phyloP scores from a whole-genome alignment of 64 coral and sea anemone genomes.

The Trachythela sp. region DNA sequence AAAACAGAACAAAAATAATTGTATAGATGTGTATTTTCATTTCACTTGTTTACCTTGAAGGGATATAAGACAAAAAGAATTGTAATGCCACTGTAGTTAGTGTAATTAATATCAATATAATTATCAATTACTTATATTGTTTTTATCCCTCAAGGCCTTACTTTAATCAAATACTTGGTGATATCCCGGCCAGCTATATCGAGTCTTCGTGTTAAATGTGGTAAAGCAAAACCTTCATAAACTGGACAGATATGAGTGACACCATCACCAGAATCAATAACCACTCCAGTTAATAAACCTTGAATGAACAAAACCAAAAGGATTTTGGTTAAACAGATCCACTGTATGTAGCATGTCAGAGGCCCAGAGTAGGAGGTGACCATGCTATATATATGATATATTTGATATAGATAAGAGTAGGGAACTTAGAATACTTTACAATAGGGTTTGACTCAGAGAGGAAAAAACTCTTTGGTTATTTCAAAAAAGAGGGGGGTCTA shows the following conservation, averaged over 20 bases:
- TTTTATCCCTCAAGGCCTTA: background rate
- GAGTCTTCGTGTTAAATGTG: conserved; percentile 86
- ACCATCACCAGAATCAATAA: conserved; percentile 95
- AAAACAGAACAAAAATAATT: conserved; percentile 8
- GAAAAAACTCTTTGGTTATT: no score
- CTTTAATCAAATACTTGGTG: conserved; percentile 93
- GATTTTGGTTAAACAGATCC: no score
- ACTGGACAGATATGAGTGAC: conserved; percentile 98
- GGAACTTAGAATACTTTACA: no score
- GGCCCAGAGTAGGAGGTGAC: background rate
- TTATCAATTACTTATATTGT: background rate
- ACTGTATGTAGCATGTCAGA: no score
- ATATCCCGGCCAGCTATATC: conserved; percentile 95
- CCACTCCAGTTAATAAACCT: conserved; percentile 91
- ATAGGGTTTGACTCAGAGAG: no score
- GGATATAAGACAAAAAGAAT: no score
- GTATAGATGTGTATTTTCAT: background rate
- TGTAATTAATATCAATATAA: no score
- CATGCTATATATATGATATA: no score
- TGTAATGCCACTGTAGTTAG: no score
- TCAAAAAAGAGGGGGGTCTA: no score
- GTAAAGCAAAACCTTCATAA: conserved; percentile 94
- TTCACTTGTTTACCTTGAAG: background rate
- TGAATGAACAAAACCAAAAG: background rate
- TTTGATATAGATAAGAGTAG: no score